phyloP scores from a whole-genome alignment of 1,140 invertebrate species.

The Drosophila tropicalis region DNA sequence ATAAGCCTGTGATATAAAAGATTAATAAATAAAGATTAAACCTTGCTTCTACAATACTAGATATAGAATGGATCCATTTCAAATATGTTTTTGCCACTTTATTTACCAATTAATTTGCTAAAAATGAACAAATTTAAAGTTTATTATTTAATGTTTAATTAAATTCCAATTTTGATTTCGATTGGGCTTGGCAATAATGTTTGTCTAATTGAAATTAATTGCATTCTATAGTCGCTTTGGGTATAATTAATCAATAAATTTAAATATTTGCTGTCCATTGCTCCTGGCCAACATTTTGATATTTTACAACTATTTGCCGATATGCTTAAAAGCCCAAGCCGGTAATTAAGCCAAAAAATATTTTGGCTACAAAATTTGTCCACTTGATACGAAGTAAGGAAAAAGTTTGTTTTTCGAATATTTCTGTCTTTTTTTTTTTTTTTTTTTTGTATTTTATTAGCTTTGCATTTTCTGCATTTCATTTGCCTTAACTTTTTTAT shows the following conservation, averaged over 20 bases:
- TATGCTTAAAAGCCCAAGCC: constrained; percentile 19
- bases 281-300: neutral
- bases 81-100: too few species aligned
- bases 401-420: constrained; percentile 42
- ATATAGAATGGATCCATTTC: too few species aligned
- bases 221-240: constrained; percentile 10
- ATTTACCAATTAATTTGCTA: too few species aligned
- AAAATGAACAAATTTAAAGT: neutral
- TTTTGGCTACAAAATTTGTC: constrained; percentile 56
- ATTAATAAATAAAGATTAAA: too few species aligned
- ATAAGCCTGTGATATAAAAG: too few species aligned
- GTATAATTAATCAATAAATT: constrained; percentile 45
- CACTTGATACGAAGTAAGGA: constrained; percentile 46
- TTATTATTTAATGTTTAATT: neutral
- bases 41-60: too few species aligned
- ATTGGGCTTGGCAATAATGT: neutral
- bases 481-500: constrained; percentile 62
- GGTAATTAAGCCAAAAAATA: constrained; percentile 39
- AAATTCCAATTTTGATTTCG: neutral
- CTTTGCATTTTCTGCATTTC: constrained; percentile 43
- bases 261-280: constrained; percentile 1
- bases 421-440: neutral
- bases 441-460: constrained; percentile 60
- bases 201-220: constrained; percentile 3
- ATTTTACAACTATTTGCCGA: constrained; percentile 37